Base-by-base conservation (phyloP, 2,797 vertebrate species). In the Gymnodraco acuticeps region DNA sequence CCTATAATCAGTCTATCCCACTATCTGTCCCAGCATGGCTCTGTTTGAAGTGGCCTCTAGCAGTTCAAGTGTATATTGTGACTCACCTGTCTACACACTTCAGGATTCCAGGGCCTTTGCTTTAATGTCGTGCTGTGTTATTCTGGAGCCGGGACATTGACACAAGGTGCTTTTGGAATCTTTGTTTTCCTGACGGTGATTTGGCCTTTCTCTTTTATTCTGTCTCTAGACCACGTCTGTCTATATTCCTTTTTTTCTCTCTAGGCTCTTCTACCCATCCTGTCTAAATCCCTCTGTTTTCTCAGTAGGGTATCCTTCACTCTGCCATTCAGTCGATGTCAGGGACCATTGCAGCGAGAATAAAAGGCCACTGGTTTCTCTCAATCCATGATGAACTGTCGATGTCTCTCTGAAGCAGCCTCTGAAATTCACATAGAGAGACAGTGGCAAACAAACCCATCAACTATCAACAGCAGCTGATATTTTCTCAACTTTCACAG, bases 321-420 rank as follows among this genome's bases (percentile, higher is more conserved):
- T 78, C 78, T 75, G 82, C 80, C 87, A 85, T 80, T 88, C 89
- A 84, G 56, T 68, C 43, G 2, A 41, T 91, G 87, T 89, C 89
- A 89, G 71, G 60, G 80, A 80, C 62, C 72, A 31, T 73, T 67
- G 73, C 87, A 64, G 82, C 52, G 75, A 85, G 75, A 88, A 90
- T 88, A 92, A 91, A 38, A 92, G 87, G 86, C 87, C 90, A 88
- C 64, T 64, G 61, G 73, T 89, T 80, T 85, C 81, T 75, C 73
- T 80, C 27, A 43, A 73, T 84, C 61, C 62, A 52, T 86, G 88
- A 90, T 88, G 87, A 84, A 86, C 83, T 83, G 80, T 82, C 65
- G 38, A 59, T 72, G 75, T 82, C 76, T 79, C 77, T 78, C 77
- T 83, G 72, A 79, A 60, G 77, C 82, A 20, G 73, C 76, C 47